Percentiles rank a stretch among this genome's conserved stretches.
These are phyloP conservation scores for Heterodera filipjevi DNA, from an alignment of 2,888 invertebrate species.

Conservation along the genomic window DNA sequence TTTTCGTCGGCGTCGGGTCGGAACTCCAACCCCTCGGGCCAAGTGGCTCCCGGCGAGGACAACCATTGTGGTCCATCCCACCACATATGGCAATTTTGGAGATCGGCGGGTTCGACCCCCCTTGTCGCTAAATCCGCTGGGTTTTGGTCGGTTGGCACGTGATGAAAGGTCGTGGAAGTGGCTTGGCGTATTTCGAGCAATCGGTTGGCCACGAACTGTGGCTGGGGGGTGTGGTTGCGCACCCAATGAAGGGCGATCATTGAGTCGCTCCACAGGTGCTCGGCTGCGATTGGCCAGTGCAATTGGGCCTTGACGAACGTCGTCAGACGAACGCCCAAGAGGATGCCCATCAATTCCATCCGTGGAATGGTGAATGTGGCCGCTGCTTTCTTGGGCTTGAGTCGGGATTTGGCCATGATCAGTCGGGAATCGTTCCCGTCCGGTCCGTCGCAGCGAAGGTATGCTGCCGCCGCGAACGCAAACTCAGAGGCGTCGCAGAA, in stretches of 20 bases:
- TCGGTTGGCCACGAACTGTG: conserved; percentile 23
- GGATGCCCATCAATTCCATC: conserved; percentile 11
- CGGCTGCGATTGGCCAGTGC: not conserved
- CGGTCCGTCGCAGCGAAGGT: conserved; percentile 24
- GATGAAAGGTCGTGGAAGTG: not conserved
- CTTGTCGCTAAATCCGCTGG: conserved; percentile 31
- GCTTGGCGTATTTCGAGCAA: not conserved
- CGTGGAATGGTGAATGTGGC: conserved; percentile 26
- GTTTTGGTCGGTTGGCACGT: conserved; percentile 12
- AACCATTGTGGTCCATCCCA: conserved; percentile 26
- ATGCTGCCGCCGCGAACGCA: conserved; percentile 33
- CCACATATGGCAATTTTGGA: not conserved
- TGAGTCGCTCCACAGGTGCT: conserved; percentile 24
- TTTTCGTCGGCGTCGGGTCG: no score
- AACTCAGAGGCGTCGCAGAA: conserved; percentile 40
- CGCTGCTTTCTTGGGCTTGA: conserved; percentile 22
- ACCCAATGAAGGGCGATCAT: conserved; percentile 16
- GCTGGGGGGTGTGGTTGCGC: not conserved
- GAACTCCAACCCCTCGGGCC: no score
- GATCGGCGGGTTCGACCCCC: not conserved
- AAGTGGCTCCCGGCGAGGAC: not conserved
- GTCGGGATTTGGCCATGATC: conserved; percentile 3
- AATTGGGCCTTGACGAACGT: not conserved
- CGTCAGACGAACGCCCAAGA: not conserved
- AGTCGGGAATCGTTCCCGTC: not conserved